These are phyloP conservation scores for Pardalotus punctatus DNA, from an alignment of 2,113 vertebrate species.

Conservation along the genomic window DNA sequence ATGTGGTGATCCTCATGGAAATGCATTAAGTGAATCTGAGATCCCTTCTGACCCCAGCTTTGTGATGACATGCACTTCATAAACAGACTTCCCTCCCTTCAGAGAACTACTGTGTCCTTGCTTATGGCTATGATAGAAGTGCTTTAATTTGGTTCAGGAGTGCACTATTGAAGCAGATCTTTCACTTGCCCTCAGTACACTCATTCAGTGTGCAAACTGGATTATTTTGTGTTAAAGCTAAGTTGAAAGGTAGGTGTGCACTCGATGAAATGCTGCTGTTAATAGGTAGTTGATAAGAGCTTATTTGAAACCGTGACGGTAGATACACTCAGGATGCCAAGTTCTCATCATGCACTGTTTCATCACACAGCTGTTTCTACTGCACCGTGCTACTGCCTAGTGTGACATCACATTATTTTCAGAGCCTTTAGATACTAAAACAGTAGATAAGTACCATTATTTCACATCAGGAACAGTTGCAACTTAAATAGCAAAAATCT, in stretches of 20 bases:
- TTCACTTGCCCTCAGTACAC: neutral
- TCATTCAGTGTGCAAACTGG: neutral
- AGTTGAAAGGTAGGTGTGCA: neutral
- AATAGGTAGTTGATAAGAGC: neutral
- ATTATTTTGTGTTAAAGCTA: neutral
- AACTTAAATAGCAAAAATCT: neutral
- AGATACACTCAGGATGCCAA: neutral
- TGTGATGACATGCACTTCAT: neutral
- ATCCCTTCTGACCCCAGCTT: neutral
- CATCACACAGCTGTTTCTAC: neutral
- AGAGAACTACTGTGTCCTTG: neutral
- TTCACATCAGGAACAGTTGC: neutral
- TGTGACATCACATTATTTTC: neutral
- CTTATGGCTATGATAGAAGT: neutral
- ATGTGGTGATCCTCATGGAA: neutral
- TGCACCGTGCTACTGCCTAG: neutral
- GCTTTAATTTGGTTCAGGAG: neutral
- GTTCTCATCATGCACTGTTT: neutral
- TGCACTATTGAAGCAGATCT: neutral
- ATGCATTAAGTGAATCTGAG: neutral
- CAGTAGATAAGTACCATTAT: neutral
- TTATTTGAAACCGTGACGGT: neutral
- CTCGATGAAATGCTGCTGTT: neutral
- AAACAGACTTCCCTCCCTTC: neutral
- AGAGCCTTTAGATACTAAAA: neutral